Conservation (phyloP, 2,113 vertebrate species). For the Guaruba guarouba region DNA sequence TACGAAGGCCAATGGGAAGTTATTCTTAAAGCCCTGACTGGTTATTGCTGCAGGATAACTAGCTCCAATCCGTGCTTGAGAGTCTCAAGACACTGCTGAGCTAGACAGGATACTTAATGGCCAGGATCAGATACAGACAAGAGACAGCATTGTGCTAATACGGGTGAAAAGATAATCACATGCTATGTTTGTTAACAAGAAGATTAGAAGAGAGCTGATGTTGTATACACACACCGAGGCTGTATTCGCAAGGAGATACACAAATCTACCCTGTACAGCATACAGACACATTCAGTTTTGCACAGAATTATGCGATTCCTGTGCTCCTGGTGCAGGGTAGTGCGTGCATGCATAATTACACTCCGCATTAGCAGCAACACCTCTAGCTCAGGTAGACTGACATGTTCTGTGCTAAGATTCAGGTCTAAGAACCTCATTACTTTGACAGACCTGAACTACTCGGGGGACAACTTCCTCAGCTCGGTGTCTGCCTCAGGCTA, state of each 20-base stretch:
- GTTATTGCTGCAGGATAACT: conserved; percentile 37
- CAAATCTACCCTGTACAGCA: background rate
- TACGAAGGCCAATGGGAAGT: conserved; percentile 43
- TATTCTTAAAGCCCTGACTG: conserved; percentile 51
- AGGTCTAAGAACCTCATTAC: conserved; percentile 47
- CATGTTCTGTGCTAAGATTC: conserved; percentile 1
- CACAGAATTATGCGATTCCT: background rate
- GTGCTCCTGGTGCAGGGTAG: background rate
- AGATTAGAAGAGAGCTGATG: background rate
- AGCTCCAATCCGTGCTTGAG: conserved; percentile 31
- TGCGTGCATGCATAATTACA: background rate
- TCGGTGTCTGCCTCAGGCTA: background rate
- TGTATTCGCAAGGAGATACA: background rate
- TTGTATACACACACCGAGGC: background rate
- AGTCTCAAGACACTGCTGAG: conserved; percentile 48
- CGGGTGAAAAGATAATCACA: background rate
- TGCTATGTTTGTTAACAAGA: background rate
- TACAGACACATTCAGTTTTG: background rate
- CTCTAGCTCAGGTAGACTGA: conserved; percentile 24
- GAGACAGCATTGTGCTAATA: conserved; percentile 17
- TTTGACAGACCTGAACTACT: conserved; percentile 27
- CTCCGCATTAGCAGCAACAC: background rate
- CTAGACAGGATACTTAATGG: background rate
- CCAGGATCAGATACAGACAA: conserved; percentile 29
- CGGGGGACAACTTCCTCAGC: background rate